phyloP scores from a whole-genome alignment of 2,888 invertebrate species.

The Eumerus sabulonum region DNA sequence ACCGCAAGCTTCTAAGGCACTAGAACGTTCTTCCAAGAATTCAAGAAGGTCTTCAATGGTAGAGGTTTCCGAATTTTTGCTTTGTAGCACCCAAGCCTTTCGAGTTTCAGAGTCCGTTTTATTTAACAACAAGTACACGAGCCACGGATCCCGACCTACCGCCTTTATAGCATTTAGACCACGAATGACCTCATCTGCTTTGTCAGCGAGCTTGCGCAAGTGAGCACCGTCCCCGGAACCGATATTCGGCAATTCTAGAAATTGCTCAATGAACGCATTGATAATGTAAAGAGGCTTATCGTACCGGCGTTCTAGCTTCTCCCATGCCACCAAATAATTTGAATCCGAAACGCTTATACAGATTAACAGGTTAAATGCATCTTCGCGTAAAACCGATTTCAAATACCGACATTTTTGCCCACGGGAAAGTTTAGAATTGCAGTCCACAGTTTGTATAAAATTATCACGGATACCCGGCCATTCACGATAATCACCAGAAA shows the following conservation, averaged over 20 bases:
- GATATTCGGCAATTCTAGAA: background rate
- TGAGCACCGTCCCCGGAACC: background rate
- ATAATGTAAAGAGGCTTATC: conserved; percentile 17
- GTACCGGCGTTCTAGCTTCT: conserved; percentile 15
- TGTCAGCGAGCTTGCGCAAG: conserved; percentile 6
- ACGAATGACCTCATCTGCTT: conserved; percentile 14
- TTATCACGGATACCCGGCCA: conserved; percentile 26
- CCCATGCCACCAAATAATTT: conserved; percentile 6
- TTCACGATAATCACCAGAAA: conserved; percentile 25
- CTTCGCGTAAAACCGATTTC: conserved; percentile 19
- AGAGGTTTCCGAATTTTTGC: background rate
- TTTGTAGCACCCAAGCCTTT: conserved; percentile 10
- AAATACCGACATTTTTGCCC: conserved; percentile 8
- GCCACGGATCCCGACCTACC: conserved; percentile 23
- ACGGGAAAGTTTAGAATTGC: conserved; percentile 8
- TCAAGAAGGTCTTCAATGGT: conserved; percentile 1
- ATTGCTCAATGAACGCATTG: conserved; percentile 9
- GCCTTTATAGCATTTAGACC: conserved; percentile 9
- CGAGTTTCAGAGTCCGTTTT: conserved; percentile 19
- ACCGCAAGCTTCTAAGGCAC: conserved; percentile 22
- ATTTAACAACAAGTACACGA: conserved; percentile 10
- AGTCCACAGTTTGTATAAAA: conserved; percentile 15
- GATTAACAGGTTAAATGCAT: conserved; percentile 5
- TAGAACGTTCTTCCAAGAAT: conserved; percentile 16
- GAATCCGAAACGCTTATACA: background rate